Conservation (phyloP, 2,797 vertebrate species). For the Carcharodon carcharias region DNA sequence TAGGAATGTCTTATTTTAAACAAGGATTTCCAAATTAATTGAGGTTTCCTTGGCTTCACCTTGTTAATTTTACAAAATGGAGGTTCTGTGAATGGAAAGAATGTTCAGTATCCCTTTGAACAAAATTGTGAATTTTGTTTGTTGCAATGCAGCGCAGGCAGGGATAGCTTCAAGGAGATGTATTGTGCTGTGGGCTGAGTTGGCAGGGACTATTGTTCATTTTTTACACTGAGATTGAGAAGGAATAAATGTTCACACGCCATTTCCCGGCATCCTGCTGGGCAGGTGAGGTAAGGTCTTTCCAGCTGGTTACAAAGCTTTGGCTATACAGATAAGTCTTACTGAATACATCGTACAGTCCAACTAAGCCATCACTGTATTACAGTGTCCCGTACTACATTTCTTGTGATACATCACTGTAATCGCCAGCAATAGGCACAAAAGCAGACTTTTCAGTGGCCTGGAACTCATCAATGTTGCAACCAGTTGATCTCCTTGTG, state of each 20-base stretch:
- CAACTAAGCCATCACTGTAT: background rate
- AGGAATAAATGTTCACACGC: constrained; percentile 83
- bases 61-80: background rate
- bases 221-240: constrained; percentile 72
- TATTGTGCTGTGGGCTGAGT: constrained; percentile 69
- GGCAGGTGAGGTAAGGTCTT: constrained; percentile 74
- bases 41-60: background rate
- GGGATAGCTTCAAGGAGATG: constrained; percentile 52
- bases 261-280: constrained; percentile 82
- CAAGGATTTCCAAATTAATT: background rate
- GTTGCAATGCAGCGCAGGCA: constrained; percentile 47
- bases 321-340: constrained; percentile 70
- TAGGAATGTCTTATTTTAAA: background rate
- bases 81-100: constrained; percentile 53
- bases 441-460: constrained; percentile 34
- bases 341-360: constrained; percentile 64
- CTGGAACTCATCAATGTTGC: constrained; percentile 24
- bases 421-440: constrained; percentile 18
- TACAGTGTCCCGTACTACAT: constrained; percentile 52
- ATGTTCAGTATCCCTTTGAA: constrained; percentile 41
- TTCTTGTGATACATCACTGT: constrained; percentile 43
- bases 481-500: background rate
- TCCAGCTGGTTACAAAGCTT: constrained; percentile 74
- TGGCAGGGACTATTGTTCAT: constrained; percentile 80
- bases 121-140: constrained; percentile 50